Base-by-base conservation (phyloP, 2,797 vertebrate genomes). In the Halcyon chelicuti region DNA sequence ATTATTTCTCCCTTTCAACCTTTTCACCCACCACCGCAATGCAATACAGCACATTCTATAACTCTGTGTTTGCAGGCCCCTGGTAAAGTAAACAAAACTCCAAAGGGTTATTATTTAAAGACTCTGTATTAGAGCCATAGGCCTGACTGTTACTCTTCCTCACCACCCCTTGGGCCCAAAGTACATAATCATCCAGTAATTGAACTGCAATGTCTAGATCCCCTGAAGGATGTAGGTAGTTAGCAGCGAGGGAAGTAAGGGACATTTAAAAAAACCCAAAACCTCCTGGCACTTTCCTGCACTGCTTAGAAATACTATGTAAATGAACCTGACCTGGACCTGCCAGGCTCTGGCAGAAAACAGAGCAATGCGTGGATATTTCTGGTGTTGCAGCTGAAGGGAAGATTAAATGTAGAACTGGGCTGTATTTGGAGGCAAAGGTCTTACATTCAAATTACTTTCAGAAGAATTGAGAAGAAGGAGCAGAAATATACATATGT, bases 161-260 rank as follows among this genome's bases (percentile, higher is more conserved):
- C 51, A 66, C 70, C 95, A 94, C 94, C 96, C 93, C 96, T 87
- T 79, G 95, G 97, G 97, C 92, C 97, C 96, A 61, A 95, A 90
- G 97, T 76, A 90, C 92, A 97, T 94, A 97, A 97, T 97, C 95
- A 95, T 95, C 96, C 96, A 94, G 95, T 97, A 98, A 97, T 93
- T 97, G 97, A 97, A 97, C 95, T 95, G 88, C 96, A 97, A 93
- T 58, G 91, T 95, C 97, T 97, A 81, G 93, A 96, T 96, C 94
- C 97, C 98, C 97, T 81, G 70, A 98, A 98, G 98, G 98, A 98
- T 97, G 95, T 74, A 97, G 98, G 97, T 98, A 97, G 98, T 98
- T 98, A 98, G 97, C 97, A 96, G 96, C 40, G 84, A 97, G 97
- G 70, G 98, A 98, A 98, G 96, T 96, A 96, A 98, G 82, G 71